phyloP scores from a whole-genome alignment of 2,888 invertebrate genomes.

The Amiota mariae region DNA sequence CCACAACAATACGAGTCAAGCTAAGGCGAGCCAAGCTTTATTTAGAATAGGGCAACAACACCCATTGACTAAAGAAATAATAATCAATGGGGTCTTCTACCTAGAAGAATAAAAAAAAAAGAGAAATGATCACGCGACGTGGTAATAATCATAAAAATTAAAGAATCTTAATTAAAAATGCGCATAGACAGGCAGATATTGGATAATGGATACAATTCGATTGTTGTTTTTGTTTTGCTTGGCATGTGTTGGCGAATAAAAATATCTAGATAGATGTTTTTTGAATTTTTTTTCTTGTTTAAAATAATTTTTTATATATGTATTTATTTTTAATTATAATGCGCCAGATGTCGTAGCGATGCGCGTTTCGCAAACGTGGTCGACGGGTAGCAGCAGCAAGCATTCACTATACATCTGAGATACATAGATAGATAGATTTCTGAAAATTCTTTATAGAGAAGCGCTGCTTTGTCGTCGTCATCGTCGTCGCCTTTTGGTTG shows the following conservation, averaged over 20 bases:
- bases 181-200: conserved; percentile 8
- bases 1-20: conserved; percentile 1
- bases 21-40: not conserved
- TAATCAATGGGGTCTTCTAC: not conserved
- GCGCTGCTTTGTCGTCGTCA: conserved; percentile 7
- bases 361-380: conserved; percentile 26
- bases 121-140: not conserved
- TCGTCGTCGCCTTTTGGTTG: conserved; percentile 36
- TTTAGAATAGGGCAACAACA: conserved; percentile 17
- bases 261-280: conserved; percentile 36
- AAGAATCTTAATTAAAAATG: conserved; percentile 25
- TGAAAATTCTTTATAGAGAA: too few species aligned
- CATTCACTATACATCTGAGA: not conserved
- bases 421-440: too few species aligned
- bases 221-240: too few species aligned
- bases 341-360: conserved; percentile 43
- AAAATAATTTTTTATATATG: not conserved
- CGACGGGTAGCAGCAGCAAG: not conserved
- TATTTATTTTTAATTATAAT: conserved; percentile 50
- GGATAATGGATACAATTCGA: too few species aligned
- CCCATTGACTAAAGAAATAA: not conserved
- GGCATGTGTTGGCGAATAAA: too few species aligned
- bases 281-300: conserved; percentile 35
- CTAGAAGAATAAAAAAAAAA: not conserved
- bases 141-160: conserved; percentile 26